Evolutionary conservation across 1,140 invertebrate genomes (phyloP), one percentile per base, ranked within the genome.

Genomic region (Theocolax elegans): DNA sequence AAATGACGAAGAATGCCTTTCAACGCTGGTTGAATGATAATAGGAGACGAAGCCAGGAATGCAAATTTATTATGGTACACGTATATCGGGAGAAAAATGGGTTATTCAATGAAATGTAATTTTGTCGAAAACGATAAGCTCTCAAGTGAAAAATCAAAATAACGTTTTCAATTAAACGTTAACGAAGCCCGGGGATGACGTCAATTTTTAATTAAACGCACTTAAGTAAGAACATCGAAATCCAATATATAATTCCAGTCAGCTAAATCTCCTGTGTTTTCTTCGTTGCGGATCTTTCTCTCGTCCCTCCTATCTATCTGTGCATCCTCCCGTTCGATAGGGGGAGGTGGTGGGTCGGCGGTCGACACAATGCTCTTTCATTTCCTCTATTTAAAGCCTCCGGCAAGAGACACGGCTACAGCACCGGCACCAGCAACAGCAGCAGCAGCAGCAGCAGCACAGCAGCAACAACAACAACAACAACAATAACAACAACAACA

Each of bases 331-430:
- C 17, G 49, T 64, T 56, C 40, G 48, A 64, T 64, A 25, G 25
- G 67, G 51, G 38, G 29, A 46, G 21, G 17, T 46, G 65, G 67
- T 40, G 38, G 62, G 46, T 40, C 51, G 40, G 69, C 67, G 58
- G 70, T 27, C 63, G 65, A 69, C 75, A 80, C 75, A 80, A 78
- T 79, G 69, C 71, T 74, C 71, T 75, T 76, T 73, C 74, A 75
- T 73, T 78, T 78, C 76, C 75, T 67, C 63, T 69, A 62, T 65
- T 70, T 78, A 72, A 56, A 72, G 67, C 63, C 66, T 56, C 38
- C 44, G 64, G 63, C 58, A 62, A 48, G 40, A 66, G 67, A 71
- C 44, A 27, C 54, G 46, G 69, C 73, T 67, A 38, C 73, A 75
- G n/a, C n/a, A n/a, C 58, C 58, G 35, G 54, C 46, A 29, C 48